Evolutionary conservation across 2,113 vertebrate species (phyloP), one percentile per base, ranked within the genome.

Genomic region (Pachypanchax playfairii): DNA sequence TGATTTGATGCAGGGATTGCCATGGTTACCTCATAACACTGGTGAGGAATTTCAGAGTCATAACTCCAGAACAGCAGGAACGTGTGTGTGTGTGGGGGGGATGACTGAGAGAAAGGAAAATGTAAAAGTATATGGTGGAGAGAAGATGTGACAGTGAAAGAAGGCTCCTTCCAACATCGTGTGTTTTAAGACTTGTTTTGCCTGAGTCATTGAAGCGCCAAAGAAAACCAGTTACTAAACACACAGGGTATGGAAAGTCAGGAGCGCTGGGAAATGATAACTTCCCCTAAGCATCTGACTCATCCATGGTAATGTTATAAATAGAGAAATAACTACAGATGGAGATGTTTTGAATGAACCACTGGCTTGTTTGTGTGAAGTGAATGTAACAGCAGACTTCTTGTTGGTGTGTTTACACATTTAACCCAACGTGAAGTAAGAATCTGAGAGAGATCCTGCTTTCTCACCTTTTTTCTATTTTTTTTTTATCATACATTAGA

Each of bases 281-380:
- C 68, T 77, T 80, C 54, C 64, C 82, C 73, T 61, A 48, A 79
- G 70, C 17, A 7, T 77, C 65, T 85, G 80, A 87, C 54, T 88
- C 84, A 88, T 28, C 78, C 64, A 36, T 61, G 33, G 70, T 66
- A 64, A 63, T 56, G 50, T 49, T 67, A 17, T 82, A 85, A 86
- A 84, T 75, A 77, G 68, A 80, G 80, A 57, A 60, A 64, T 65
- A 87, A 86, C 75, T 79, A 70, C 58, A 83, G 69, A 78, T 43
- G 52, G 63, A 65, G 55, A 73, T 65, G 73, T 72, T 80, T 55
- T 56, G 48, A 58, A 61, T 42, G 57, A 33, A 24, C 2, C 36
- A 9, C 18, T 6, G 64, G 9, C 58, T 31, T 67, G 56, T 51
- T 48, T 58, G 24, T 20, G 51, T 17, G 28, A 42, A n/a, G 14